Conservation (phyloP, 2,888 invertebrate species). For the Eupithecia subumbrata region DNA sequence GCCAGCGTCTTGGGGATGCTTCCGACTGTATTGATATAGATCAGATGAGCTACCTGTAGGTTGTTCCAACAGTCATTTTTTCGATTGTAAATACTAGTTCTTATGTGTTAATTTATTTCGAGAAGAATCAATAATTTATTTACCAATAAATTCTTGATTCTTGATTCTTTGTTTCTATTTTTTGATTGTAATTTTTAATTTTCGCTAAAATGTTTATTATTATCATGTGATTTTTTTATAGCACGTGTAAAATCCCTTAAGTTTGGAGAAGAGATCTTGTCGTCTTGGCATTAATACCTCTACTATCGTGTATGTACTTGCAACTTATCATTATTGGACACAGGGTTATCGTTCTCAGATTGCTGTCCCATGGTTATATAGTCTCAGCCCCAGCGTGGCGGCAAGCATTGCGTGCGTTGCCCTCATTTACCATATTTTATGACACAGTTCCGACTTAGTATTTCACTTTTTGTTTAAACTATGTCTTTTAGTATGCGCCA, state of each 20-base stretch:
- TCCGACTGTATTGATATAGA: too few species aligned
- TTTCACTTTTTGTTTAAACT: constrained; percentile 81
- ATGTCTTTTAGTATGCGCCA: constrained; percentile 62
- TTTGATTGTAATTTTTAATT: too few species aligned
- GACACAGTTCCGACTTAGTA: constrained; percentile 76
- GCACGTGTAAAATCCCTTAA: not conserved
- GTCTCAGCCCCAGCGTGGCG: constrained; percentile 19
- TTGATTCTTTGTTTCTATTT: too few species aligned
- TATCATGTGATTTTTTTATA: not conserved
- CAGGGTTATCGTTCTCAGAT: constrained; percentile 7
- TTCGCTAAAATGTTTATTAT: too few species aligned
- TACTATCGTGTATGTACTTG: not conserved
- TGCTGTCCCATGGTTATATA: constrained; percentile 14
- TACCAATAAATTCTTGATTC: too few species aligned
- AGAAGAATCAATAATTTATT: too few species aligned
- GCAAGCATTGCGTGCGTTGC: constrained; percentile 67
- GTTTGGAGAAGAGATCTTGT: not conserved
- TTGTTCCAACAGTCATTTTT: too few species aligned
- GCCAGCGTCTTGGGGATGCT: too few species aligned
- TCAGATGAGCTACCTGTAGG: too few species aligned
- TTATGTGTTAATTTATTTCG: too few species aligned
- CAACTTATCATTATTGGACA: constrained; percentile 5
- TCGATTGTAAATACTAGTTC: too few species aligned
- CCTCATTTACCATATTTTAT: constrained; percentile 78
- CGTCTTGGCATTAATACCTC: not conserved